Percentiles rank a stretch among this genome's conserved stretches.
Evolutionary conservation across 2,113 vertebrate species (phyloP).

Genomic region (Coptodon rendalli): DNA sequence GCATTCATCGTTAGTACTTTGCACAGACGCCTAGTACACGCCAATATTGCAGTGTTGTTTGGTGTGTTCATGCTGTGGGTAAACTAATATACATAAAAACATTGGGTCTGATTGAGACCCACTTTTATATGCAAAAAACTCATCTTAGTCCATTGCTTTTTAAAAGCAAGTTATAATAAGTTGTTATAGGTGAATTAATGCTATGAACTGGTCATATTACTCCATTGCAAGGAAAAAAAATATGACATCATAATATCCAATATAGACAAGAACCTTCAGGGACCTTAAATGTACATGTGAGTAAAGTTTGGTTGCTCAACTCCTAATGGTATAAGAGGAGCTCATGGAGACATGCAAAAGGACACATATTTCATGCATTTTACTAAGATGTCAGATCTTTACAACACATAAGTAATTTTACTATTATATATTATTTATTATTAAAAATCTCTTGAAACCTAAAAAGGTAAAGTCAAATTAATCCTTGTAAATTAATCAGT

Average conservation of each 20-base stretch:
- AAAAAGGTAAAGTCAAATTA: not conserved
- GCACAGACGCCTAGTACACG: not conserved
- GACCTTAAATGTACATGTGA: not conserved
- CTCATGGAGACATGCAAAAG: not conserved
- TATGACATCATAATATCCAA: too few species aligned
- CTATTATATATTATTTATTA: not conserved
- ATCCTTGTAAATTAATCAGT: not conserved
- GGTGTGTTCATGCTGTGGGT: not conserved
- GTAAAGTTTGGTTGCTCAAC: not conserved
- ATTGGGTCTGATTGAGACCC: not conserved
- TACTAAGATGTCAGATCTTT: not conserved
- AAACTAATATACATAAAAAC: not conserved
- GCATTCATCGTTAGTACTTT: not conserved
- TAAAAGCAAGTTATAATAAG: rapidly evolving
- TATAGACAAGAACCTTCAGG: not conserved
- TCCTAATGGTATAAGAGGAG: not conserved
- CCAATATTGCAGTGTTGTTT: not conserved
- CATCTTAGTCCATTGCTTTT: not conserved
- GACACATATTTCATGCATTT: not conserved
- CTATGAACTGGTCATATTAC: not conserved
- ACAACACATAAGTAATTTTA: not conserved
- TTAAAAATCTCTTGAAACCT: not conserved
- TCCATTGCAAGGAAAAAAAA: not conserved
- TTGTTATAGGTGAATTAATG: not conserved
- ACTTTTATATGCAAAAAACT: not conserved